Conservation (phyloP, 92 coral and sea anemone genomes). For the Epizoanthus illoricatus region DNA sequence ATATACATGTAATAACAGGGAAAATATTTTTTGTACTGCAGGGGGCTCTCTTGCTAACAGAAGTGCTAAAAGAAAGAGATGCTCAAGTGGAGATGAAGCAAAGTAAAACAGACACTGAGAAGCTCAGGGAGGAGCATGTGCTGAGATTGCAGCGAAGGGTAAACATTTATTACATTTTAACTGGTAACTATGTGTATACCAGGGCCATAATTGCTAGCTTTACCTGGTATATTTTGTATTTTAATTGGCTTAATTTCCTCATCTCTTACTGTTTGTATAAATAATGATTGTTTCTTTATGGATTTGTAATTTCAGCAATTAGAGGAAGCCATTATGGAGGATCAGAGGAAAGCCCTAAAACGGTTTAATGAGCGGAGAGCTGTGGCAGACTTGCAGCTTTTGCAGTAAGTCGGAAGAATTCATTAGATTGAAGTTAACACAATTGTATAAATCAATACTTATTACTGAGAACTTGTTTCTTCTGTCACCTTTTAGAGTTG, state of each 20-base stretch:
- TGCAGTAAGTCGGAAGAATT: constrained; percentile 71
- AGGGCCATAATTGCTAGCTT: too few species aligned
- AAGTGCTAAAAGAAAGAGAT: constrained; percentile 94
- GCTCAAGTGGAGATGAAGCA: constrained; percentile 94
- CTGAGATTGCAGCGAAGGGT: constrained; percentile 84
- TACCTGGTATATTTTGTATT: not conserved
- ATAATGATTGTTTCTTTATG: not conserved
- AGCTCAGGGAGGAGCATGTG: constrained; percentile 80
- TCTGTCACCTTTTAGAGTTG: constrained; percentile 44
- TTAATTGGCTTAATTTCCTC: not conserved
- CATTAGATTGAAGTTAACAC: not conserved
- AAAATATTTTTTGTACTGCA: constrained; percentile 12
- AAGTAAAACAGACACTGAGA: constrained; percentile 68
- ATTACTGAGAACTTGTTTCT: not conserved
- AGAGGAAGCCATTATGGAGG: constrained; percentile 92
- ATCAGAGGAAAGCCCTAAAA: constrained; percentile 83
- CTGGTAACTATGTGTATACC: too few species aligned
- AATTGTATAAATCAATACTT: not conserved
- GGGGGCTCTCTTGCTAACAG: constrained; percentile 94
- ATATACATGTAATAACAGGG: not conserved
- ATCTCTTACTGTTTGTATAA: not conserved
- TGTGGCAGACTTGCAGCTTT: constrained; percentile 78
- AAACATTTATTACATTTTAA: constrained; percentile 18
- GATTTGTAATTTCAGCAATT: constrained; percentile 66
- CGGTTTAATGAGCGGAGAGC: constrained; percentile 78